Conservation (phyloP, 2,888 invertebrate genomes). For the Atrina japonica region DNA sequence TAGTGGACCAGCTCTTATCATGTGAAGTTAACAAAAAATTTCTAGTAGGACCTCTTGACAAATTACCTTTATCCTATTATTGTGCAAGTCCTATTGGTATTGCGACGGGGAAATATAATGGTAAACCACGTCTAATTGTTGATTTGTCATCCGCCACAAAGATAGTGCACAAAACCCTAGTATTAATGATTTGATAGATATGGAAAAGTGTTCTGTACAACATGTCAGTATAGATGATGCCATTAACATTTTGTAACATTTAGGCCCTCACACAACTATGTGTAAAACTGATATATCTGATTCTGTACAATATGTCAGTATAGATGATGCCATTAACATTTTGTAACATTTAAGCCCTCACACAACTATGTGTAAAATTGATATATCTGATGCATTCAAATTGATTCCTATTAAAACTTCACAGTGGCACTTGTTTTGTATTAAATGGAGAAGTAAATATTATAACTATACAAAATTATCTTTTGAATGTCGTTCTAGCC, state of each 20-base stretch:
- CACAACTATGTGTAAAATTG: constrained; percentile 44
- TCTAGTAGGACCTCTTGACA: constrained; percentile 42
- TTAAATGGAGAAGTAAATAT: constrained; percentile 45
- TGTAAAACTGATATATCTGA: constrained; percentile 52
- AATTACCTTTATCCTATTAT: constrained; percentile 35
- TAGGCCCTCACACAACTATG: constrained; percentile 27
- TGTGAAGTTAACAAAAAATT: constrained; percentile 45
- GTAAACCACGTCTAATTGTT: constrained; percentile 34
- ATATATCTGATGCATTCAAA: constrained; percentile 51
- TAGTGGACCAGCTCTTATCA: constrained; percentile 28
- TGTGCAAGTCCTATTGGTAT: constrained; percentile 46
- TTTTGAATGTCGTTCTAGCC: constrained; percentile 46
- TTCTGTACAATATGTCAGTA: constrained; percentile 44
- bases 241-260: constrained; percentile 34
- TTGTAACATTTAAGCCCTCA: constrained; percentile 32
- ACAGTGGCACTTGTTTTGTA: constrained; percentile 36
- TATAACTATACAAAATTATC: constrained; percentile 38
- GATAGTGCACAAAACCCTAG: constrained; percentile 9
- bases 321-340: constrained; percentile 50
- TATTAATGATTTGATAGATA: constrained; percentile 32
- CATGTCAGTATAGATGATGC: constrained; percentile 53
- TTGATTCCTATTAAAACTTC: constrained; percentile 33
- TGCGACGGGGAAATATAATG: constrained; percentile 42
- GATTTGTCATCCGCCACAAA: constrained; percentile 53
- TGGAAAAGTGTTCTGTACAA: constrained; percentile 25